phyloP scores from a whole-genome alignment of 1,140 invertebrate genomes.

The Araneus ventricosus region DNA sequence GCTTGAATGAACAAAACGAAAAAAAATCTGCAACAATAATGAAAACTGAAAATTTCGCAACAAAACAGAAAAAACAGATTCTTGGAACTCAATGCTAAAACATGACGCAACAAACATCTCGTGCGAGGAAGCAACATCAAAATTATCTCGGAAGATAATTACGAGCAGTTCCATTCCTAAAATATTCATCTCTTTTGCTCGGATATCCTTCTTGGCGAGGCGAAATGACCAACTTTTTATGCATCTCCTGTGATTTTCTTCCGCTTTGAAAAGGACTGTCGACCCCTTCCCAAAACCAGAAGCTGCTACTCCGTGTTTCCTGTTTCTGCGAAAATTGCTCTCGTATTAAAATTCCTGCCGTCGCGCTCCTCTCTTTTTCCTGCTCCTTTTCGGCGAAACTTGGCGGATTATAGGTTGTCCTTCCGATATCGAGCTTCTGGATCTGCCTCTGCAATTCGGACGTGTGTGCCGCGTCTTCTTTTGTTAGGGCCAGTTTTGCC shows the following conservation, averaged over 20 bases:
- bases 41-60: too few species aligned
- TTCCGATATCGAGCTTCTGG: not conserved
- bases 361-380: not conserved
- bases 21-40: too few species aligned
- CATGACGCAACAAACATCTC: too few species aligned
- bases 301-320: not conserved
- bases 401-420: not conserved
- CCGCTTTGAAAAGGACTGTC: not conserved
- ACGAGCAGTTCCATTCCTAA: not conserved
- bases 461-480: not conserved
- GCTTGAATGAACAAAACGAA: too few species aligned
- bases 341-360: conserved; percentile 14
- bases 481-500: not conserved
- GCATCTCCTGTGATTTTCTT: conserved; percentile 9
- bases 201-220: not conserved
- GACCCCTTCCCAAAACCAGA: not conserved
- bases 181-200: not conserved
- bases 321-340: not conserved
- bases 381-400: not conserved
- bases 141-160: too few species aligned
- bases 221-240: not conserved
- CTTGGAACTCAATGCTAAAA: too few species aligned
- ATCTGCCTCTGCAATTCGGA: not conserved
- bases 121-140: too few species aligned
- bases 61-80: too few species aligned